phyloP scores from a whole-genome alignment of 2,888 invertebrate genomes.

The Megaustenia siamemsis region DNA sequence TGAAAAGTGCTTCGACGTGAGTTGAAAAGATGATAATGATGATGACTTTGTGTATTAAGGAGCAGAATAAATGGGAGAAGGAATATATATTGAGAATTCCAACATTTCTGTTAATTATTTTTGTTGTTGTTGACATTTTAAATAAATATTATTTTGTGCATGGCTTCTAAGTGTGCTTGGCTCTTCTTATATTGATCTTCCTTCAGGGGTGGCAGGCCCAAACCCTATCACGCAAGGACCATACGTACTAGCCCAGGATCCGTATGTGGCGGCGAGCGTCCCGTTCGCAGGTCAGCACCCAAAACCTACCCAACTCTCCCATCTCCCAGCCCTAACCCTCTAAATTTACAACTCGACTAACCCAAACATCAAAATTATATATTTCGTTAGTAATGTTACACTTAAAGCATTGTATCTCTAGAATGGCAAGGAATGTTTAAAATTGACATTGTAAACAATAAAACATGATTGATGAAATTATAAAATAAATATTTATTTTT shows the following conservation, averaged over 20 bases:
- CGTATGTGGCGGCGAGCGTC: slow-evolving; percentile 87
- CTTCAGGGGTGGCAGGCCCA: slow-evolving; percentile 57
- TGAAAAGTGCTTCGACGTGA: no score
- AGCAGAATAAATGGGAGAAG: not conserved
- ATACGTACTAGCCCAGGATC: slow-evolving; percentile 85
- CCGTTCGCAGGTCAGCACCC: slow-evolving; percentile 85
- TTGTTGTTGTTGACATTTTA: not conserved
- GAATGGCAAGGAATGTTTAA: no score
- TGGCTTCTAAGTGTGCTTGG: slow-evolving; percentile 70
- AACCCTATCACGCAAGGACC: slow-evolving; percentile 80
- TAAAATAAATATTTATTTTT: no score
- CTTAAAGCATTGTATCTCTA: no score
- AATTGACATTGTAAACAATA: no score
- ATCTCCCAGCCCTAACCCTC: not conserved
- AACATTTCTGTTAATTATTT: not conserved
- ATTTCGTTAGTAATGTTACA: no score
- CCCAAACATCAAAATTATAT: not conserved
- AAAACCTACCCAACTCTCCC: slow-evolving; percentile 1
- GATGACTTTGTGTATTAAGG: no score
- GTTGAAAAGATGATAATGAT: no score
- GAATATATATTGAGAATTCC: not conserved
- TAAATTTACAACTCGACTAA: slow-evolving; percentile 9
- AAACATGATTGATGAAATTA: no score
- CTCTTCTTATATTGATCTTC: slow-evolving; percentile 66
- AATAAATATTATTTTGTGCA: slow-evolving; percentile 61